Conservation (phyloP, 2,888 invertebrate genomes). For the Branchipolynoe longqiensis region DNA sequence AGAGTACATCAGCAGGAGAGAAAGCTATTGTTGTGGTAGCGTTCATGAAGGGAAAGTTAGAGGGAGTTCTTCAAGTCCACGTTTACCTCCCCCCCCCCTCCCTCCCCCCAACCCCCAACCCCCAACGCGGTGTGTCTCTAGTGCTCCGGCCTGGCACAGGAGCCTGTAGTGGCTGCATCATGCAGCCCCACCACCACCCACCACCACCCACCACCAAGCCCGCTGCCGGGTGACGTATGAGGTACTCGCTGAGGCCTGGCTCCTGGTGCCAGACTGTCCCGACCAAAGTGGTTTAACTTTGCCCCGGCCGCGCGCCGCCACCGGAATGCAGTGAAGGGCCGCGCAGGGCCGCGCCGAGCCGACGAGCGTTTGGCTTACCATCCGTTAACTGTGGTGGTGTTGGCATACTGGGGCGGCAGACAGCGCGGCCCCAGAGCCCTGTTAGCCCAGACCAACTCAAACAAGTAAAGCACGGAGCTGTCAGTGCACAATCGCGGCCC, state of each 20-base stretch:
- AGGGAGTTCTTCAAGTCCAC: neutral
- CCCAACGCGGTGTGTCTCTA: neutral
- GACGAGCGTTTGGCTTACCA: conserved; percentile 26
- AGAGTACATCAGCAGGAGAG: too few species aligned
- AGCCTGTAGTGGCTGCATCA: neutral
- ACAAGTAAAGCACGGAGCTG: conserved; percentile 28
- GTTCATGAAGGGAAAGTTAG: neutral
- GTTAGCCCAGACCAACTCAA: conserved; percentile 45
- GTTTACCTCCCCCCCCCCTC: neutral
- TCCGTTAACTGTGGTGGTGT: conserved; percentile 43
- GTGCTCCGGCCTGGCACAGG: neutral
- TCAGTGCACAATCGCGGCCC: conserved; percentile 29
- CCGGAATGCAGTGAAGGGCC: conserved; percentile 57
- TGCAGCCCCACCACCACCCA: neutral
- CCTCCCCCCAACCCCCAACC: conserved; percentile 4
- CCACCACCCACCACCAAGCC: conserved; percentile 4
- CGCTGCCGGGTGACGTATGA: neutral
- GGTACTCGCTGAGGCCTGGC: conserved; percentile 36
- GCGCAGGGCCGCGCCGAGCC: conserved; percentile 17
- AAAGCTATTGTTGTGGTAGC: too few species aligned
- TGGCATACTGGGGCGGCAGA: conserved; percentile 48
- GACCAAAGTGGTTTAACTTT: conserved; percentile 57
- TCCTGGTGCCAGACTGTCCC: conserved; percentile 58
- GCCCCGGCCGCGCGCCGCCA: conserved; percentile 49
- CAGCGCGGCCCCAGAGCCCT: conserved; percentile 31